phyloP scores from a whole-genome alignment of 2,888 invertebrate species.

The Oegoconia quadripuncta region DNA sequence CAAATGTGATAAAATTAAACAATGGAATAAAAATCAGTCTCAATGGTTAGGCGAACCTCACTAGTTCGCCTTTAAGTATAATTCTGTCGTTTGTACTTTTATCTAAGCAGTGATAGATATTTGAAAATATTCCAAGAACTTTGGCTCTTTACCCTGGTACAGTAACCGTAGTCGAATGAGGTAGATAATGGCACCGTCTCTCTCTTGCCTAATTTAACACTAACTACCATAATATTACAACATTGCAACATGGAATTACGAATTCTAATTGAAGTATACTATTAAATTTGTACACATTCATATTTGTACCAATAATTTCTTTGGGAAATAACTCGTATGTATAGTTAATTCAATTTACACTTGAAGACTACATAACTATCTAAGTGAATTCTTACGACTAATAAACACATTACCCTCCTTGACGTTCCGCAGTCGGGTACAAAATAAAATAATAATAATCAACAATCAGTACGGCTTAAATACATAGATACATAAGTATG shows the following conservation, averaged over 20 bases:
- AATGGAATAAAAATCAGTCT: constrained; percentile 55
- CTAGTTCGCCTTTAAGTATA: constrained; percentile 29
- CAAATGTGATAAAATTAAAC: constrained; percentile 21
- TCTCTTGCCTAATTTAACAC: constrained; percentile 50
- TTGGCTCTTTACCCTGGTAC: constrained; percentile 71
- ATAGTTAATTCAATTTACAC: constrained; percentile 43
- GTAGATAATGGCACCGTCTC: constrained; percentile 68
- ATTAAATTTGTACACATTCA: constrained; percentile 73
- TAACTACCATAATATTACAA: constrained; percentile 68
- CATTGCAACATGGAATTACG: constrained; percentile 71
- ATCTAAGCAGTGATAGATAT: constrained; percentile 49
- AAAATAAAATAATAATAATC: constrained; percentile 77
- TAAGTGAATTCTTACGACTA: constrained; percentile 51
- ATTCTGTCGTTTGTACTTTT: constrained; percentile 36
- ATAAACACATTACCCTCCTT: too few relatives aligned
- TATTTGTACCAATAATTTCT: constrained; percentile 78
- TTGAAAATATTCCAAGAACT: constrained; percentile 67
- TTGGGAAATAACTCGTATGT: constrained; percentile 64
- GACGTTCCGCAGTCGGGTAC: too few relatives aligned
- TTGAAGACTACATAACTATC: constrained; percentile 44
- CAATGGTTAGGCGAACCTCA: constrained; percentile 39
- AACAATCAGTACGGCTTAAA: constrained; percentile 64
- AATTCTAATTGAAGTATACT: constrained; percentile 55
- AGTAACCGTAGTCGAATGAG: constrained; percentile 55
- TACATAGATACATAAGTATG: constrained; percentile 46